Evolutionary conservation across 2,113 vertebrate species (phyloP).

Genomic region (Plectropomus leopardus): DNA sequence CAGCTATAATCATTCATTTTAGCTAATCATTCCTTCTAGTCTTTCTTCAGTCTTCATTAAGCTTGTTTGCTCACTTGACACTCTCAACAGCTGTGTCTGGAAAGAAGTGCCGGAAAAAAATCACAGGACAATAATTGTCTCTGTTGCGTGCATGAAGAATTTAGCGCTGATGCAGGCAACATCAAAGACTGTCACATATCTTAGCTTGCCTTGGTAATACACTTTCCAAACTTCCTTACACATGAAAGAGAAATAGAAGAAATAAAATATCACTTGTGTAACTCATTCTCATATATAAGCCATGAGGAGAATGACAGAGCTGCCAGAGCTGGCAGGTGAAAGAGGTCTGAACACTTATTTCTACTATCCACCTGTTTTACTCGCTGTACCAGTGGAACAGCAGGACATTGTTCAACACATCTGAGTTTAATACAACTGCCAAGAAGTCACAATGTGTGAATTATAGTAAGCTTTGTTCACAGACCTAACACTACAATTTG

Average conservation of each 20-base stretch:
- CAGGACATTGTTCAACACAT: background rate
- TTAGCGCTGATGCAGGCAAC: background rate
- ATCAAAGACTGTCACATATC: constrained; percentile 19
- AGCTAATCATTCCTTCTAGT: background rate
- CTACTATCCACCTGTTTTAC: background rate
- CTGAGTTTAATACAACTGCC: background rate
- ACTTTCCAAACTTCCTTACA: background rate
- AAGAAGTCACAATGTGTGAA: background rate
- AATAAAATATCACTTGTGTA: background rate
- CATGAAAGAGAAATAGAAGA: background rate
- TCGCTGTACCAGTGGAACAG: background rate
- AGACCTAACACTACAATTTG: background rate
- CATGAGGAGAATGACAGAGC: background rate
- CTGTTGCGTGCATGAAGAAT: background rate
- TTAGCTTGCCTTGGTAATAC: background rate
- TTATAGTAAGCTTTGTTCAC: background rate
- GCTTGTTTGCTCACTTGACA: constrained; percentile 19
- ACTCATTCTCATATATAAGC: background rate
- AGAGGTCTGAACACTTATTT: constrained; percentile 14
- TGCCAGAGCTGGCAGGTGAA: constrained; percentile 1
- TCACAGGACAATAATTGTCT: background rate
- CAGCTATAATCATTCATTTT: constrained; percentile 16
- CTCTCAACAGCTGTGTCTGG: background rate
- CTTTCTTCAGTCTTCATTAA: constrained; percentile 14
- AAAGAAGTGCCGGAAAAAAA: constrained; percentile 12